Conservation (phyloP, 1,140 invertebrate species). For the Tachypleus tridentatus region DNA sequence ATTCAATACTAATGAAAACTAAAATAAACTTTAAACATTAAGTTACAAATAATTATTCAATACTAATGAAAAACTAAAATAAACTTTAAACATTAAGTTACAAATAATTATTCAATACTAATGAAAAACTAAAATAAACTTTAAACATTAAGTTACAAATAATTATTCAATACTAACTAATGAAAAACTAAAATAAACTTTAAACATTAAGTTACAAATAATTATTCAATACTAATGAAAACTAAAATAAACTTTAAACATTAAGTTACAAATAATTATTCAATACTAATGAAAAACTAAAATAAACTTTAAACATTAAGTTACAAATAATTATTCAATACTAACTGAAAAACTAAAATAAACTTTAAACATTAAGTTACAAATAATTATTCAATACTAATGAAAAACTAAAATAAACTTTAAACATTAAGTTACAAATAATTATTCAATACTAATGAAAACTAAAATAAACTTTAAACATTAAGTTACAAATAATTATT, state of each 20-base stretch:
- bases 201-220: background rate
- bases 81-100: background rate
- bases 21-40: background rate
- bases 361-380: background rate
- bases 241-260: background rate
- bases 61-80: too few relatives aligned
- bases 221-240: background rate
- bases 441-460: background rate
- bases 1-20: background rate
- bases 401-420: too few relatives aligned
- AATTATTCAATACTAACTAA: background rate
- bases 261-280: background rate
- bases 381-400: background rate
- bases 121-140: too few relatives aligned
- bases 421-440: background rate
- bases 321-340: background rate
- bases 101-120: background rate
- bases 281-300: background rate
- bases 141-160: background rate
- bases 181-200: too few relatives aligned
- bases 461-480: background rate
- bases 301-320: background rate
- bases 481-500: background rate
- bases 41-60: background rate
- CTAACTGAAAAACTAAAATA: too few relatives aligned